Evolutionary conservation across 2,888 invertebrate species (phyloP), one percentile per base, ranked within the genome.

Genomic region (Pristionchus fissidentatus): DNA sequence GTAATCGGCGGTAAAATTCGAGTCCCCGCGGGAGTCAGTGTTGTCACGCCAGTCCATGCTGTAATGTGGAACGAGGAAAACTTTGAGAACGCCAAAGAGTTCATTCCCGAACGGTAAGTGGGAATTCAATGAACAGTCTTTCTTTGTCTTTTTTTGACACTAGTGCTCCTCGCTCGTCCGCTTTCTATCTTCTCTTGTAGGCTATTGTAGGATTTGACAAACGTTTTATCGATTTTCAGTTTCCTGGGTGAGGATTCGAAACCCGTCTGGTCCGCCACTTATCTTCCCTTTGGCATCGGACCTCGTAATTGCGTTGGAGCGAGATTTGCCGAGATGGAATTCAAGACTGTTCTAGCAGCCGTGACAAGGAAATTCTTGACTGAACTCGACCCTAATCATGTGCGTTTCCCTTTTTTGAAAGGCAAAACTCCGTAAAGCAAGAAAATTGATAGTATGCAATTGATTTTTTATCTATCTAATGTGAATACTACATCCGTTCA

Each of bases 241-340:
- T 81, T 81, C 35, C 43, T 81, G 22, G 41, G 46, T 43, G 55
- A 83, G 32, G 57, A 70, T 41, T 1, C 3, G 19, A 43, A 70
- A 15, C 29, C 70, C 8, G 26, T 35, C 0, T 73, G 73, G 70
- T 73, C 70, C 7, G n/a, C 73, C 0, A 73, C 73, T 26, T 55
- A 57, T 32, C 35, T 83, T 32, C 83, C 83, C 22, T 83, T 83
- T 73, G 83, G 83, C 2, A 70, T 83, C 29, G 83, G 83, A 4
- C 83, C 83, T n/a, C 70, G 83, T 7, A 83, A 83, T n/a, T 83
- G 83, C n/a, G 83, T 83, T 19, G 83, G 83, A 4, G 83, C 83
- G 13, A 46, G 83, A 5, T 83, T 83, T 35, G 83, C 83, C 8
- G 83, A 83, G 38, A 83, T 83, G 83, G 83, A 83, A 22, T 83